Evolutionary conservation across 2,113 vertebrate genomes (phyloP).

Genomic region (Chloebia gouldiae): DNA sequence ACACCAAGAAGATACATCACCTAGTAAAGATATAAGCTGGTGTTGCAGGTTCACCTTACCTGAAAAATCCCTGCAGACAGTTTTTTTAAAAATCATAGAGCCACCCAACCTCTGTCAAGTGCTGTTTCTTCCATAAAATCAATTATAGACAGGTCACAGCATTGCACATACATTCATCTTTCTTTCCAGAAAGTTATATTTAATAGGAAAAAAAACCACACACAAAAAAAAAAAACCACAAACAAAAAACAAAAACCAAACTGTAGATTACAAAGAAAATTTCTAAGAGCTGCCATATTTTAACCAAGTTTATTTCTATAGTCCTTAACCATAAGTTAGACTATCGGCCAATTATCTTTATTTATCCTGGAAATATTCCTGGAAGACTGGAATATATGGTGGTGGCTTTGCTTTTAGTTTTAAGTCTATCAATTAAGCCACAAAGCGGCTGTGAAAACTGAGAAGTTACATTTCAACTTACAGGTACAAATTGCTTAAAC

Average conservation of each 20-base stretch:
- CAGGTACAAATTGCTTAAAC: neutral
- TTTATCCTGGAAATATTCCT: neutral
- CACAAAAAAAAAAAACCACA: too few species aligned
- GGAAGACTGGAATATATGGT: neutral
- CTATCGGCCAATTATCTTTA: neutral
- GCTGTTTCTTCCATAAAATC: neutral
- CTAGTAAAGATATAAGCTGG: rapidly evolving
- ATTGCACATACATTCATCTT: neutral
- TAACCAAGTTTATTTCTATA: neutral
- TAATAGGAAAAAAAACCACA: neutral
- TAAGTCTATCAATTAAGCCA: neutral
- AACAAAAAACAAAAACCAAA: rapidly evolving
- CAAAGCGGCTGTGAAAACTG: neutral
- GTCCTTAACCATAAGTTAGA: neutral
- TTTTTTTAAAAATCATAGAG: neutral
- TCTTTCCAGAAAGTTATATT: neutral
- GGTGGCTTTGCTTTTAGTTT: neutral
- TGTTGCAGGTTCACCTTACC: neutral
- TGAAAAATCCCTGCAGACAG: neutral
- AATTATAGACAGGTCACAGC: neutral
- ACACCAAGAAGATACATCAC: neutral
- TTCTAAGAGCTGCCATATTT: neutral
- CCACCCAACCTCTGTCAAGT: neutral
- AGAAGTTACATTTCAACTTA: neutral
- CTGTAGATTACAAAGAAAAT: neutral